Base-by-base conservation (phyloP, 1,140 invertebrate genomes). In the Caenorhabditis latens region DNA sequence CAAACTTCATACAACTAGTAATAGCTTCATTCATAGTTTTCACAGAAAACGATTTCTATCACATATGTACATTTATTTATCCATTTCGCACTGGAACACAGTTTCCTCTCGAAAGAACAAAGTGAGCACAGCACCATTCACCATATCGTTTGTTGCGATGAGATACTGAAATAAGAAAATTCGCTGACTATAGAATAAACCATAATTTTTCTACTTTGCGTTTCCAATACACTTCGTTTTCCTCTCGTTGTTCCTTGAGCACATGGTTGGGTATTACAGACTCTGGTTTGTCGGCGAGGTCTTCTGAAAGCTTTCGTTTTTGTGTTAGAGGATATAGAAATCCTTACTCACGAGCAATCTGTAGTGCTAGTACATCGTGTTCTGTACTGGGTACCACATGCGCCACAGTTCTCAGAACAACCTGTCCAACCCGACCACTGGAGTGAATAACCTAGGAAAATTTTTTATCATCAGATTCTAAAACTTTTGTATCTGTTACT, bases 321-420 rank as follows among this genome's bases (percentile, higher is more conserved):
- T 65, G 63, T 0, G 4, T n/a, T 65, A 11, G 5, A 13, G 5
- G 11, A 40, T 65, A 40, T 42, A 5, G 0, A 46, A 4, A 46
- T 14, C 11, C 0, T 0, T 11, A 5, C 71, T 79, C 14, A 79
- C 71, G 46, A 79, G 71, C 71, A 79, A 24, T 79, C 24, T 0
- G 71, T 79, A 5, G 71, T 50, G 53, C 71, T 79, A 21, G 71
- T 79, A 13, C 71, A 79, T 8, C 84, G 40, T 6, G 43, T 53
- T 46, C 84, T 53, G 24, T 40, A 71, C 21, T 85, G 84, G 0
- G 84, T 85, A 9, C 84, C 84, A 75, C 84, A 85, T 24, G 84
- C 21, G 0, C 84, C 84, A 79, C 84, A 85, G 32, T 55, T 53
- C 79, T 85, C 84, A 55, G 48, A 71, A n/a, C 84, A 85, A 11